Percentiles rank a stretch among this genome's conserved stretches.
These are phyloP conservation scores for Uropetala carovei DNA, from an alignment of 2,888 invertebrate species.

Conservation along the genomic window DNA sequence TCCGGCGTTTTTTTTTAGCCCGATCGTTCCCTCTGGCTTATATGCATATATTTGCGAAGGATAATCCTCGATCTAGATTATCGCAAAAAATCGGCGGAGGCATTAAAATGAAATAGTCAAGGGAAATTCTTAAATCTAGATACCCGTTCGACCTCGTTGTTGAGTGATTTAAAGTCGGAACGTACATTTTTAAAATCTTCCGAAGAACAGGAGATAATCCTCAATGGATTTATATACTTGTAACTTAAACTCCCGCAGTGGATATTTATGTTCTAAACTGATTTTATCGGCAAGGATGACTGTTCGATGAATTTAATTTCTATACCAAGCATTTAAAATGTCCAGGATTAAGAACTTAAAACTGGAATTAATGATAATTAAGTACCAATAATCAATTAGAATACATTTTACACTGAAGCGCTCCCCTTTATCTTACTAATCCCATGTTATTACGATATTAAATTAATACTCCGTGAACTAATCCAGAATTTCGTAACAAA, in stretches of 20 bases:
- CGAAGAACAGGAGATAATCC: not conserved
- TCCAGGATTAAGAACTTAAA: constrained; percentile 7
- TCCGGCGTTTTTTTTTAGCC: too few relatives aligned
- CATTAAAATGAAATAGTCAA: constrained; percentile 1
- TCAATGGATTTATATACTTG: too few relatives aligned
- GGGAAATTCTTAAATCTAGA: not conserved
- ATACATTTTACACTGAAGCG: not conserved
- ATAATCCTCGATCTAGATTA: not conserved
- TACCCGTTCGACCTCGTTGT: not conserved
- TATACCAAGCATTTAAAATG: not conserved
- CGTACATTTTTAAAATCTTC: not conserved
- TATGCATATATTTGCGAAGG: not conserved
- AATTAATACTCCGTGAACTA: too few relatives aligned
- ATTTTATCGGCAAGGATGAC: too few relatives aligned
- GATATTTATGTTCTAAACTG: too few relatives aligned
- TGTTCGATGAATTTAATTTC: too few relatives aligned
- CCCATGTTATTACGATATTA: too few relatives aligned
- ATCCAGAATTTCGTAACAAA: too few relatives aligned
- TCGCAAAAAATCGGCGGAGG: not conserved
- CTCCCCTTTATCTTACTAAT: too few relatives aligned
- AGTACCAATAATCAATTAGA: constrained; percentile 15
- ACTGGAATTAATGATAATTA: not conserved
- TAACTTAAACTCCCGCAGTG: too few relatives aligned
- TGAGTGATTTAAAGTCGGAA: not conserved
- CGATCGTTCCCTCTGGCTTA: not conserved